A percentile compares a stretch with the other conserved stretches of the same genome.
Evolutionary conservation across 2,113 vertebrate species (phyloP).

Genomic region (Speoplatyrhinus poulsoni): DNA sequence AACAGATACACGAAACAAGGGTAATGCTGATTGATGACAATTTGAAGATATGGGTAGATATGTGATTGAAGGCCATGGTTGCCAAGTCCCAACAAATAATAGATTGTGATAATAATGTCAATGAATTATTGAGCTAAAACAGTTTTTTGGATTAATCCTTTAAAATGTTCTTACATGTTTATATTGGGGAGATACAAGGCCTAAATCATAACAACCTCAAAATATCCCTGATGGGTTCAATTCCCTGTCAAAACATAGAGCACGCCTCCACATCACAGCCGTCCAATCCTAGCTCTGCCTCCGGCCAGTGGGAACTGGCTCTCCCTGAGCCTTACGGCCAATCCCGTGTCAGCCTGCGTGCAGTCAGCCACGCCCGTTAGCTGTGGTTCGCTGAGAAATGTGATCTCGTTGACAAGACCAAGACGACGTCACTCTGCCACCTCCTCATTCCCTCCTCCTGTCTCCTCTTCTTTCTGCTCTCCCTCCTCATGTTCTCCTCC

Average conservation of each 20-base stretch:
- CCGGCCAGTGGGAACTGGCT: neutral
- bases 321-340: constrained; percentile 2
- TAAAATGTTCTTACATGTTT: neutral
- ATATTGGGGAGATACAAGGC: neutral
- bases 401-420: neutral
- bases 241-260: neutral
- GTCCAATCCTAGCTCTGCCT: constrained; percentile 19
- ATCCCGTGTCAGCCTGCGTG: constrained; percentile 10
- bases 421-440: constrained; percentile 19
- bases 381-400: neutral
- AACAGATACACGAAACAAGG: too few species aligned
- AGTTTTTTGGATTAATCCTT: neutral
- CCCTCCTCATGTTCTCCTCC: neutral
- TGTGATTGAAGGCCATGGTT: too few species aligned
- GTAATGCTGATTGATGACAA: too few species aligned
- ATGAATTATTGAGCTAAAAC: neutral
- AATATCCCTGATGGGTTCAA: constrained; percentile 11
- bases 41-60: too few species aligned
- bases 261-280: neutral
- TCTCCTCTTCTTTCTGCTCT: neutral
- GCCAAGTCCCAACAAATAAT: too few species aligned
- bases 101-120: neutral
- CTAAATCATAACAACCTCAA: neutral
- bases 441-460: neutral
- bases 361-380: neutral